A percentile compares a stretch with the other conserved stretches of the same genome.
Conservation (phyloP, 2,888 invertebrate species). For the Adela reaumurella region DNA sequence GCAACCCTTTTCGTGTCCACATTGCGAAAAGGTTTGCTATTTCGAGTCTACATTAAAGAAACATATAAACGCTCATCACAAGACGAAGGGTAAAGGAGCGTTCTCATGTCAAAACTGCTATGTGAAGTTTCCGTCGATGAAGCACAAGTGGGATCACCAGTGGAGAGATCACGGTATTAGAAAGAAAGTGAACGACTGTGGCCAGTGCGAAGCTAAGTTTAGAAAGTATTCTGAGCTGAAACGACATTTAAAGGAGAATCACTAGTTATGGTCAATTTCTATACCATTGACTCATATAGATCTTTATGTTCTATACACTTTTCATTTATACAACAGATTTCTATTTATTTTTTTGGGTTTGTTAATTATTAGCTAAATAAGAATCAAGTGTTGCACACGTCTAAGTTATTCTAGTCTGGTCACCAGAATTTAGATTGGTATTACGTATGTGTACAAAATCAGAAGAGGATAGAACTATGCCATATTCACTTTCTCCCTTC, state of each 20-base stretch:
- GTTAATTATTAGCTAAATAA: too few relatives aligned
- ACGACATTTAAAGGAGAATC: slow-evolving; percentile 22
- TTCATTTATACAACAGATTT: too few relatives aligned
- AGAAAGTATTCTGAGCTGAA: slow-evolving; percentile 41
- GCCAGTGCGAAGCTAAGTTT: slow-evolving; percentile 33
- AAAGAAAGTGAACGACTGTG: slow-evolving; percentile 38
- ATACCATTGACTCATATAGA: too few relatives aligned
- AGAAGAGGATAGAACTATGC: too few relatives aligned
- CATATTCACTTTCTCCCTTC: too few relatives aligned
- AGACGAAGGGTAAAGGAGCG: slow-evolving; percentile 18
- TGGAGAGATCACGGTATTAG: slow-evolving; percentile 41
- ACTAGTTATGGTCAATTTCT: too few relatives aligned
- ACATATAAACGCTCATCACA: slow-evolving; percentile 34
- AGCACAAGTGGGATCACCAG: slow-evolving; percentile 49
- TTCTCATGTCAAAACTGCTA: slow-evolving; percentile 35
- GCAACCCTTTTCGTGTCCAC: slow-evolving; percentile 26
- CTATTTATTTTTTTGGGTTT: too few relatives aligned
- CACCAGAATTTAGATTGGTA: too few relatives aligned
- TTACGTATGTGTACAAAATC: too few relatives aligned
- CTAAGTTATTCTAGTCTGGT: too few relatives aligned
- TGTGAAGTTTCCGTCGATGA: slow-evolving; percentile 26
- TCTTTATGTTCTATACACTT: too few relatives aligned
- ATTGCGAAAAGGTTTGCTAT: slow-evolving; percentile 32
- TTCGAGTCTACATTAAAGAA: slow-evolving; percentile 44
- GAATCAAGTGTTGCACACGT: too few relatives aligned